These are phyloP conservation scores for Zaprionus ghesquierei DNA, from an alignment of 1,140 invertebrate species.

Conservation along the genomic window DNA sequence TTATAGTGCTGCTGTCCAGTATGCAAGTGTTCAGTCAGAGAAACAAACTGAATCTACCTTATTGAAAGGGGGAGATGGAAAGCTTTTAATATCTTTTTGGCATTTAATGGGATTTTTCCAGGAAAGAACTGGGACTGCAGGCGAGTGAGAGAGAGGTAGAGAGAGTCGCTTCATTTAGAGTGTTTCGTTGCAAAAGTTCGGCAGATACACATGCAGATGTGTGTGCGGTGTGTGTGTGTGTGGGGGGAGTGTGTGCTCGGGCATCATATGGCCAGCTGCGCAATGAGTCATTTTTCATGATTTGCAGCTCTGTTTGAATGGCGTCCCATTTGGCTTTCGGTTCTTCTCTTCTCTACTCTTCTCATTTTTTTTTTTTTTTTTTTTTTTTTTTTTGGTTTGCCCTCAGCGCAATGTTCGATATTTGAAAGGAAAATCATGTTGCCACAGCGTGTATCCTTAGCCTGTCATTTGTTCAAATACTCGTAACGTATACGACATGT, in stretches of 20 bases:
- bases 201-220: background rate
- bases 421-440: conserved; percentile 44
- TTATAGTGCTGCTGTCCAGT: background rate
- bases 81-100: background rate
- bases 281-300: conserved; percentile 55
- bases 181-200: background rate
- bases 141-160: too few species aligned
- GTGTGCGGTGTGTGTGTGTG: background rate
- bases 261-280: conserved; percentile 35
- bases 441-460: conserved; percentile 19
- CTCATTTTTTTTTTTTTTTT: background rate
- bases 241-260: background rate
- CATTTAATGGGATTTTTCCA: background rate
- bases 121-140: background rate
- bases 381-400: conserved; percentile 1
- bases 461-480: conserved; percentile 35
- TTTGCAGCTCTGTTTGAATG: conserved; percentile 35
- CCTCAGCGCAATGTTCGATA: conserved; percentile 10
- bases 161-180: background rate
- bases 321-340: conserved; percentile 12
- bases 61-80: background rate
- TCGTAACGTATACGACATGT: conserved; percentile 27
- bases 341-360: background rate
- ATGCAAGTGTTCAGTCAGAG: background rate
- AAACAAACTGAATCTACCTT: background rate